Evolutionary conservation across 2,797 vertebrate genomes (phyloP), one percentile per base, ranked within the genome.

Genomic region (Cichlasoma orientale): DNA sequence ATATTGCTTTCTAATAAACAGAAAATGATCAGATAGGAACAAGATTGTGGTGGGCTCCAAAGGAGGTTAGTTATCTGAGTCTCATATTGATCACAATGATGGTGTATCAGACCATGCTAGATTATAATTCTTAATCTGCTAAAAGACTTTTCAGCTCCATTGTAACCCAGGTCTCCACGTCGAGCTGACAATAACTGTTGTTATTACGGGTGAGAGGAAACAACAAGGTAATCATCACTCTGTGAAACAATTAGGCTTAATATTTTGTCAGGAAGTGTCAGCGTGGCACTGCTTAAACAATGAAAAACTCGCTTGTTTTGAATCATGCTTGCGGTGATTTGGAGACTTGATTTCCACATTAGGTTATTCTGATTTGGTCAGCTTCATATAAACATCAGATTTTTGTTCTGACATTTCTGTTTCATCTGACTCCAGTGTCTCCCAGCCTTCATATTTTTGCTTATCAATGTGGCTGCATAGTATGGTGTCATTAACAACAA

Each of bases 51-150:
- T 78, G 47, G 61, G 31, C 63, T 81, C 44, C 44, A 74, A 58
- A 80, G 80, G 70, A 86, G 74, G 73, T 83, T 83, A 79, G 52
- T 82, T 87, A 75, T 73, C 54, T 11, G 6, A 52, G 71, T 74
- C 70, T 88, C 72, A n/a, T 88, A 86, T 85, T 90, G 82, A 91
- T 85, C 68, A 47, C 33, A 58, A 36, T 88, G 80, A 86, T 89
- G 75, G 74, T 58, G 16, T 84, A 92, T 89, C 12, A 78, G 90
- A 61, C 75, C 10, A 16, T 56, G 50, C 76, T 47, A 86, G 75
- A 89, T 81, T 83, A 78, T 72, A 85, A 41, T 74, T 88, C 89
- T 73, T 59, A 87, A 84, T 85, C 61, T 83, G 56, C 50, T 79
- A 4, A 70, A 83, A 74, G 56, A 79, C 41, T 41, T 83, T 86